Evolutionary conservation across 23 tunicate species (phyloP), one percentile per base, ranked within the genome.

Genomic region (Styela clava): DNA sequence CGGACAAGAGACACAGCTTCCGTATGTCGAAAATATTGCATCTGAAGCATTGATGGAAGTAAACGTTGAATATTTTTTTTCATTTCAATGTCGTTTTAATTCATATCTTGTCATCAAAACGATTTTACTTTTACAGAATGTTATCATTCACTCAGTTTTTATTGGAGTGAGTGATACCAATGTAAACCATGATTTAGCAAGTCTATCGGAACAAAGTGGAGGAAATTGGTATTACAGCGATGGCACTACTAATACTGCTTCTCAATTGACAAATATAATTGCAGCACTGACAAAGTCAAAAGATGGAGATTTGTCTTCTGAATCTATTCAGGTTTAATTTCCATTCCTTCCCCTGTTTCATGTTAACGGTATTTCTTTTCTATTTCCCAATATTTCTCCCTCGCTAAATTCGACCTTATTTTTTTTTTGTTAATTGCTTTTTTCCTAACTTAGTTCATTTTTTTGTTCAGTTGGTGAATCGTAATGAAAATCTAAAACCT

Each of bases 1-100:
- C 32, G 88, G 88, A 3, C 78, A 67, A 68, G 88, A 85, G 52
- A 85, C n/a, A n/a, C n/a, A n/a, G n/a, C n/a, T n/a, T n/a, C n/a
- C n/a, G n/a, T n/a, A n/a, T n/a, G n/a, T n/a, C n/a, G n/a, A n/a
- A n/a, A n/a, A n/a, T n/a, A n/a, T n/a, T n/a, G n/a, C n/a, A n/a
- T n/a, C n/a, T n/a, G n/a, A n/a, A n/a, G n/a, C n/a, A n/a, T n/a
- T n/a, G n/a, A n/a, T n/a, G n/a, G n/a, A n/a, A n/a, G n/a, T n/a
- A n/a, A n/a, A n/a, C n/a, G n/a, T n/a, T n/a, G n/a, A n/a, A n/a
- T n/a, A n/a, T n/a, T n/a, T n/a, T n/a, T n/a, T n/a, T n/a, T n/a
- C n/a, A n/a, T n/a, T n/a, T n/a, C n/a, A n/a, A n/a, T n/a, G n/a
- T n/a, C n/a, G n/a, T n/a, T n/a, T n/a, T n/a, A n/a, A n/a, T n/a